Evolutionary conservation across 1,140 invertebrate species (phyloP), one percentile per base, ranked within the genome.

Genomic region (Drosophila sp.): DNA sequence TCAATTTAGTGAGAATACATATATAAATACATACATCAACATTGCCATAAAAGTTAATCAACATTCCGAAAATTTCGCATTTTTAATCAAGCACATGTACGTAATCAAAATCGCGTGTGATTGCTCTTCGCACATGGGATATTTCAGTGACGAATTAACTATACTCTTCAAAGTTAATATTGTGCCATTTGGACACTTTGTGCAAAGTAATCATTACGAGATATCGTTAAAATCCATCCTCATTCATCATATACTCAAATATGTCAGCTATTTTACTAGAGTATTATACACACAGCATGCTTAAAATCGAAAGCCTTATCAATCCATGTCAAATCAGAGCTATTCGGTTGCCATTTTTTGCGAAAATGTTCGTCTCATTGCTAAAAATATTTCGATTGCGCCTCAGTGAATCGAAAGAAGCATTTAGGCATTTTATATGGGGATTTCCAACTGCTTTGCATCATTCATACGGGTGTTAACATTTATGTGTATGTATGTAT

Each of bases 381-480:
- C 58, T 61, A 25, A 61, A 33, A 38, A 33, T 61, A 23, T 61
- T 40, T 33, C 58, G 7, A 33, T 38, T 38, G 35, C 35, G 35
- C 10, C 35, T 38, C 35, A 38, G 35, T 38, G 11, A 38, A 38
- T 38, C 10, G 11, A 38, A 38, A 11, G 35, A 11, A 38, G 35
- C 35, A 11, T 11, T 38, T 8, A 11, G 11, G 35, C 8, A 38
- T 38, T 38, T 17, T 38, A 10, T 38, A 11, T 8, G 35, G 35
- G 35, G 11, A 11, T 38, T 38, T 38, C 35, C 35, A 38, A 38
- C 10, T 38, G 35, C 11, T 3, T 38, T 3, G 5, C 7, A 17
- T 60, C 33, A 32, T 38, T 23, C 33, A 38, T 60, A 23, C 7
- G 17, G 4, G 8, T 32, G 33, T 8, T 17, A 5, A 57, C 17